Evolutionary conservation across 92 coral and sea anemone species (phyloP).

Genomic region (Epizoanthus scotinus): DNA sequence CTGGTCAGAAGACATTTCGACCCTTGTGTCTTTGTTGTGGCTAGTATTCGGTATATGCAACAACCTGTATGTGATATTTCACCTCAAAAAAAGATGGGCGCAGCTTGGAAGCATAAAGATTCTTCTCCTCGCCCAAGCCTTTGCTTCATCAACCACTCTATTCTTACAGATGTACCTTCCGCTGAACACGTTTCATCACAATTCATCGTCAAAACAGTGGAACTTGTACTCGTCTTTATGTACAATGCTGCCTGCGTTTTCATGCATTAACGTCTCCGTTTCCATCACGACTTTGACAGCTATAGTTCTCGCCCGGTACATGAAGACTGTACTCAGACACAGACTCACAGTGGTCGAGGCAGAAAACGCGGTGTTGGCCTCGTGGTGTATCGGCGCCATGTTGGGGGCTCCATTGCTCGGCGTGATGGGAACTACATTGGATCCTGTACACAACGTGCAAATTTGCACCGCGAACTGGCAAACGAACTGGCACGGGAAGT

Average conservation of each 20-base stretch:
- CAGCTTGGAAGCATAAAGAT: constrained; percentile 24
- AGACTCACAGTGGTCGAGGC: constrained; percentile 29
- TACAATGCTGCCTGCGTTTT: constrained; percentile 19
- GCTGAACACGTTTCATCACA: not conserved
- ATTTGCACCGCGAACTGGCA: constrained; percentile 21
- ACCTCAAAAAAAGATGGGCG: constrained; percentile 22
- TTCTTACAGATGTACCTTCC: constrained; percentile 23
- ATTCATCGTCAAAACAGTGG: constrained; percentile 5
- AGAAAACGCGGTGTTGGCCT: constrained; percentile 25
- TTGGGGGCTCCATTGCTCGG: constrained; percentile 27
- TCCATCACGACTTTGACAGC: constrained; percentile 9
- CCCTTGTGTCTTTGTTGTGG: not conserved
- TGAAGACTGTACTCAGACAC: constrained; percentile 29
- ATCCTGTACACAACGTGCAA: constrained; percentile 12
- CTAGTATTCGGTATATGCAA: constrained; percentile 20
- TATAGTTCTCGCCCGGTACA: constrained; percentile 24
- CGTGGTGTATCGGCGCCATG: constrained; percentile 27
- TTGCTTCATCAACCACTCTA: constrained; percentile 20
- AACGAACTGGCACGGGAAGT: constrained; percentile 12
- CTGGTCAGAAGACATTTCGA: constrained; percentile 13
- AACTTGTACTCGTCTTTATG: constrained; percentile 12
- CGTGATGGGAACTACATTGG: constrained; percentile 21
- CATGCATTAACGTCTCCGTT: constrained; percentile 10
- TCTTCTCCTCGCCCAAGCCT: constrained; percentile 20
- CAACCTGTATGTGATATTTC: constrained; percentile 12